Conservation (phyloP, 1,140 invertebrate species). For the Cotesia vestalis region DNA sequence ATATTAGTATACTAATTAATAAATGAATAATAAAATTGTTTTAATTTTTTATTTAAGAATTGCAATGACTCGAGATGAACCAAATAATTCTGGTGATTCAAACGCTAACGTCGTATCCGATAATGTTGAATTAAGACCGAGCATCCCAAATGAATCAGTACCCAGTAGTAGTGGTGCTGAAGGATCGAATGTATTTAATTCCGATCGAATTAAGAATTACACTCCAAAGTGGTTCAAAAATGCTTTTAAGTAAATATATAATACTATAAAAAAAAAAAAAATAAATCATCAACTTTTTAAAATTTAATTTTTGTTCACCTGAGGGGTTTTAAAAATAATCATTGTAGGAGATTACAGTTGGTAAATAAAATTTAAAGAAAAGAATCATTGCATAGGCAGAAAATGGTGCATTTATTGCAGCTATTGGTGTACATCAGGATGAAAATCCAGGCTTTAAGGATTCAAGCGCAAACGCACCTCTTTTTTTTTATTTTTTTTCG, state of each 20-base stretch:
- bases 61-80: slow-evolving; percentile 33
- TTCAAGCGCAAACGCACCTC: slow-evolving; percentile 1
- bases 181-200: not conserved
- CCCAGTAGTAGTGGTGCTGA: slow-evolving; percentile 40
- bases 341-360: no score
- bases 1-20: not conserved
- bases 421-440: slow-evolving; percentile 4
- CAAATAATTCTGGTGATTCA: slow-evolving; percentile 33
- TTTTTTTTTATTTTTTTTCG: not conserved
- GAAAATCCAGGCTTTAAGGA: no score
- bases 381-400: slow-evolving; percentile 1
- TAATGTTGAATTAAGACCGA: slow-evolving; percentile 24
- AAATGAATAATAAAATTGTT: slow-evolving; percentile 19
- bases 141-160: slow-evolving; percentile 8
- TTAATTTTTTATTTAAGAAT: slow-evolving; percentile 38
- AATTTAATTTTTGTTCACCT: no score
- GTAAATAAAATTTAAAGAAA: no score
- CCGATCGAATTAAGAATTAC: slow-evolving; percentile 41
- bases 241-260: slow-evolving; percentile 43
- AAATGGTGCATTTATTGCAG: slow-evolving; percentile 27
- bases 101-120: slow-evolving; percentile 38
- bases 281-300: no score
- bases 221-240: slow-evolving; percentile 65
- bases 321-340: no score
- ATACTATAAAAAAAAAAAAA: no score